Conservation (phyloP, 92 coral and sea anemone species). For the Chrysogorgia sp. region DNA sequence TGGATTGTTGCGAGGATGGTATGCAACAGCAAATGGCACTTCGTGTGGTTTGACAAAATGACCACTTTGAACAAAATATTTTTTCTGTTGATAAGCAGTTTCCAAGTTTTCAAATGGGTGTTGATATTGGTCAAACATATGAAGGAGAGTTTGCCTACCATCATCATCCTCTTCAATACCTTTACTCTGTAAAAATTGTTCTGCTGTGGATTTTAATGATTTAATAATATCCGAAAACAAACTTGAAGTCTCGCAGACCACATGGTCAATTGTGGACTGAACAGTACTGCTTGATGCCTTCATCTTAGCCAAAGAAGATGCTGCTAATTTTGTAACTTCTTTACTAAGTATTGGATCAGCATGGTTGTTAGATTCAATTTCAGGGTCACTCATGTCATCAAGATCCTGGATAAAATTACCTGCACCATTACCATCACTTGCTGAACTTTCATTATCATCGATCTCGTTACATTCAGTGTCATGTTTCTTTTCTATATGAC, state of each 20-base stretch:
- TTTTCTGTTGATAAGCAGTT: constrained; percentile 3
- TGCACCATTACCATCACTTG: neutral
- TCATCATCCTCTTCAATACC: constrained; percentile 14
- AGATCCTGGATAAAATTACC: too few species aligned
- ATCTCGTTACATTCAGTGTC: too few species aligned
- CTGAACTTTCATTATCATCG: neutral
- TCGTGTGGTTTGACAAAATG: too few species aligned
- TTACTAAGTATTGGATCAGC: too few species aligned
- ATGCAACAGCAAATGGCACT: constrained; percentile 17
- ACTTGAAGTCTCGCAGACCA: constrained; percentile 15
- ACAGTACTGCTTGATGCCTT: constrained; percentile 21
- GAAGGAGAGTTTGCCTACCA: neutral
- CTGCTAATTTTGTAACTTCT: neutral
- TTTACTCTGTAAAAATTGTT: constrained; percentile 5
- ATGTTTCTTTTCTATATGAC: neutral
- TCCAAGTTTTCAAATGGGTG: constrained; percentile 6
- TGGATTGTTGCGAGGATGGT: constrained; percentile 27
- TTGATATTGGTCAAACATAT: constrained; percentile 10
- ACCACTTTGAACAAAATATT: too few species aligned
- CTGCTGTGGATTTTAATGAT: neutral
- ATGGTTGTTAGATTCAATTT: too few species aligned
- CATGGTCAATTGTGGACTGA: constrained; percentile 30
- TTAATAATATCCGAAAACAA: constrained; percentile 22
- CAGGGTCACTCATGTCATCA: too few species aligned
- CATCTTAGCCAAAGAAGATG: neutral